Conservation (phyloP, 2,888 invertebrate species). For the Serrognathus titanus region DNA sequence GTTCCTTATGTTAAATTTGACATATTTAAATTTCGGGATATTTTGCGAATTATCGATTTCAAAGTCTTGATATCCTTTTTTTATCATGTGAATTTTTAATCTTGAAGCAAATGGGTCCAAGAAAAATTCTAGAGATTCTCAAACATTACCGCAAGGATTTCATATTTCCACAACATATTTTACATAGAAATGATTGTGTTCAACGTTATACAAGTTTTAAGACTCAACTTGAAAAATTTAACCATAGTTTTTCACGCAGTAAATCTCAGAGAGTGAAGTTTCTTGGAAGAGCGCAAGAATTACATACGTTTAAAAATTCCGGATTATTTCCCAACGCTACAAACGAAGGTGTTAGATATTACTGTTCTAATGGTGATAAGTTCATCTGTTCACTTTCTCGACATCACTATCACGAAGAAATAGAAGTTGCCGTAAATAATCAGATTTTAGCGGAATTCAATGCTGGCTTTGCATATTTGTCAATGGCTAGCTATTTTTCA, state of each 20-base stretch:
- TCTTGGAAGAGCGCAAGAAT: background rate
- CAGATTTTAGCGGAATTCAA: conserved; percentile 59
- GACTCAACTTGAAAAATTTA: too few species aligned
- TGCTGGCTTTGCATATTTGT: conserved; percentile 59
- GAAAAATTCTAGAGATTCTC: too few species aligned
- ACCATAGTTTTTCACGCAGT: too few species aligned
- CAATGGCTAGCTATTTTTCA: conserved; percentile 57
- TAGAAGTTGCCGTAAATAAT: conserved; percentile 53
- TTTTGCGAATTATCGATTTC: background rate
- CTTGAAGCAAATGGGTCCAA: too few species aligned
- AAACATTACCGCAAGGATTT: too few species aligned
- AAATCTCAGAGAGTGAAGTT: too few species aligned
- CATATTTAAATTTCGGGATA: background rate
- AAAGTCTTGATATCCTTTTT: background rate
- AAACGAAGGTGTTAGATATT: too few species aligned
- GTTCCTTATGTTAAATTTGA: background rate
- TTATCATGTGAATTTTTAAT: background rate
- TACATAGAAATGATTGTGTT: too few species aligned
- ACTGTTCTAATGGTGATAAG: background rate
- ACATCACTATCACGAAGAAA: conserved; percentile 45
- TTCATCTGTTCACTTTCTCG: background rate
- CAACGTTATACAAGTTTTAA: too few species aligned
- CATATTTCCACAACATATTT: too few species aligned
- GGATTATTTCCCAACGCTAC: background rate
- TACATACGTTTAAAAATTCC: background rate